These are phyloP conservation scores for Chrysocyon brachyurus DNA, from an alignment of 2,797 vertebrate species.

Conservation along the genomic window DNA sequence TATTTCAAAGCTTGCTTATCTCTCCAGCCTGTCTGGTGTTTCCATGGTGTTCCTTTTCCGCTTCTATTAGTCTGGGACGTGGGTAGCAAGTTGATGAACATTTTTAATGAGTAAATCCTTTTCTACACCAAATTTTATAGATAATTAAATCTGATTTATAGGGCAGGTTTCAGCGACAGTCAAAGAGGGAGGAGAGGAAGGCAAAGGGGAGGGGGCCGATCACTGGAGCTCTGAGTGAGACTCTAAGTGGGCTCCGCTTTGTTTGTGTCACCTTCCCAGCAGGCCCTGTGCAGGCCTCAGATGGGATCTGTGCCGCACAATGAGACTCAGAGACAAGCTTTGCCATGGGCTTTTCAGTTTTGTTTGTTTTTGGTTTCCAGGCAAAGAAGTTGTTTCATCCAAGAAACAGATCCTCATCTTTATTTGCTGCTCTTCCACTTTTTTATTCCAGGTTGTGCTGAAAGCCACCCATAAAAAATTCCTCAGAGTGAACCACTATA, in stretches of 20 bases:
- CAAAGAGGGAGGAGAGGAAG: slow-evolving; percentile 70
- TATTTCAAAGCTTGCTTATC: slow-evolving; percentile 81
- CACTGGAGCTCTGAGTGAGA: background rate
- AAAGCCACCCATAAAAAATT: background rate
- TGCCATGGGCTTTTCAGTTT: background rate
- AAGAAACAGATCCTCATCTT: background rate
- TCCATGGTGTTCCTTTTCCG: slow-evolving; percentile 70
- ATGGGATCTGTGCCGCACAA: background rate
- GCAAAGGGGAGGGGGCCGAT: background rate
- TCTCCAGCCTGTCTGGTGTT: slow-evolving; percentile 72
- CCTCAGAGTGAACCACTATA: background rate
- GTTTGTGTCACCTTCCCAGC: slow-evolving; percentile 11
- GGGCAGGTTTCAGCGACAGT: slow-evolving; percentile 70
- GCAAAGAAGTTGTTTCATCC: background rate
- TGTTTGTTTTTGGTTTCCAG: slow-evolving; percentile 28
- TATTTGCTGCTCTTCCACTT: background rate
- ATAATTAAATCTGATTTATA: slow-evolving; percentile 85
- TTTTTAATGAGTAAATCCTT: slow-evolving; percentile 82
- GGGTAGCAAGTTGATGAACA: slow-evolving; percentile 83
- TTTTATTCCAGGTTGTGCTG: background rate
- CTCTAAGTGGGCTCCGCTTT: slow-evolving; percentile 9
- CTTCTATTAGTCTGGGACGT: slow-evolving; percentile 80
- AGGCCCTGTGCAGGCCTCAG: background rate
- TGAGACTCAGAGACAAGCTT: background rate
- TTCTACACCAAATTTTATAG: slow-evolving; percentile 82